Evolutionary conservation across 1,140 invertebrate species (phyloP).

Genomic region (Cydia fagiglandana): DNA sequence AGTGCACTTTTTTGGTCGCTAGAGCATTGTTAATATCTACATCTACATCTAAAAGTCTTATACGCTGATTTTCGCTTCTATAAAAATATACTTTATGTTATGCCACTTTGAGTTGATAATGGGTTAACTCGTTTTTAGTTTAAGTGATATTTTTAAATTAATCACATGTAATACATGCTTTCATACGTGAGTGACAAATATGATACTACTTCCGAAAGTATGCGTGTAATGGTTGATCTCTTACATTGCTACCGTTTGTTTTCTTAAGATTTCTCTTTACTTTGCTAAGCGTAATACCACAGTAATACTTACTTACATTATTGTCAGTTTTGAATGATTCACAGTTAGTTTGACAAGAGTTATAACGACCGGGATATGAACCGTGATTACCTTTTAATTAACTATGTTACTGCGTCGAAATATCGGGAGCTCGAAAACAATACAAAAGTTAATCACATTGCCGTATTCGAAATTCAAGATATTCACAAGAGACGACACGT

Average conservation of each 20-base stretch:
- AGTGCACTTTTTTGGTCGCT: slow-evolving; percentile 14
- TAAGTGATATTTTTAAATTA: neutral
- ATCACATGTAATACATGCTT: neutral
- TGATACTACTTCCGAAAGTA: slow-evolving; percentile 3
- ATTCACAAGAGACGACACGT: too few relatives aligned
- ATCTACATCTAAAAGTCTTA: neutral
- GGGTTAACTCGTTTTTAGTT: neutral
- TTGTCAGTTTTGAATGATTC: too few relatives aligned
- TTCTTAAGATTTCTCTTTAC: slow-evolving; percentile 10
- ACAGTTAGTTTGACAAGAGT: too few relatives aligned
- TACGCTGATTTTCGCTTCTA: neutral
- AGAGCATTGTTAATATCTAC: neutral
- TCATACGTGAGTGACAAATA: slow-evolving; percentile 1
- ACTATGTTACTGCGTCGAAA: too few relatives aligned
- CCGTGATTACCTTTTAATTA: too few relatives aligned
- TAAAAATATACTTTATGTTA: neutral
- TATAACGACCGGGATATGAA: too few relatives aligned
- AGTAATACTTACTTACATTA: too few relatives aligned
- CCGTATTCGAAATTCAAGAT: too few relatives aligned
- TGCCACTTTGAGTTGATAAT: neutral
- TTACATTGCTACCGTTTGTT: slow-evolving; percentile 11
- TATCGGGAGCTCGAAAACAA: too few relatives aligned
- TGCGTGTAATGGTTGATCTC: neutral
- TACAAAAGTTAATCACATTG: too few relatives aligned
- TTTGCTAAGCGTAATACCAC: neutral